phyloP scores from a whole-genome alignment of 2,888 invertebrate genomes.

The Troides oblongomaculatus region DNA sequence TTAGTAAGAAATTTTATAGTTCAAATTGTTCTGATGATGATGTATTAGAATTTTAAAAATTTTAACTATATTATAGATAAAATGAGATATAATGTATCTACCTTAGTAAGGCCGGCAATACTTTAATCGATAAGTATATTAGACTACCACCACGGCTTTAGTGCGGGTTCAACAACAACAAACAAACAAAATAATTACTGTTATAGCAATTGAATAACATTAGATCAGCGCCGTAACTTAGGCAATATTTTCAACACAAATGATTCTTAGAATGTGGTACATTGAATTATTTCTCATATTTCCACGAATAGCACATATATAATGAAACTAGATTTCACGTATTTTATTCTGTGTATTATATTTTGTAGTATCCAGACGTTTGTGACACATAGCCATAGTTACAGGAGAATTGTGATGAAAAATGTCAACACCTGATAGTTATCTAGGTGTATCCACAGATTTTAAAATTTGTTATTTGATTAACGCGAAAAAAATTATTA shows the following conservation, averaged over 20 bases:
- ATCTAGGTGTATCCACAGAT: too few relatives aligned
- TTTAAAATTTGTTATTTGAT: too few relatives aligned
- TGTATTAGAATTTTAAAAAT: too few relatives aligned
- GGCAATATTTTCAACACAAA: neutral
- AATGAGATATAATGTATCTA: neutral
- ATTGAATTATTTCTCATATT: too few relatives aligned
- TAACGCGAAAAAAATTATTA: too few relatives aligned
- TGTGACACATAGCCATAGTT: neutral
- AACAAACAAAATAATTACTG: neutral
- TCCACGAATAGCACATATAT: too few relatives aligned
- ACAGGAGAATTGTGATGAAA: neutral
- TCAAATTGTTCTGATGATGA: too few relatives aligned
- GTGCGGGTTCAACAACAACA: neutral
- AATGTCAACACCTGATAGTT: neutral
- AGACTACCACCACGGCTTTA: neutral
- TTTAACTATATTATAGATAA: too few relatives aligned
- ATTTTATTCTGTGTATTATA: too few relatives aligned
- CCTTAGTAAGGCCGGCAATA: neutral
- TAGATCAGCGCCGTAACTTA: neutral
- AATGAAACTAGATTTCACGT: too few relatives aligned
- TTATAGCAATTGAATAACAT: neutral
- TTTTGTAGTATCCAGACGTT: neutral
- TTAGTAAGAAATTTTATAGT: neutral
- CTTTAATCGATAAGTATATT: neutral
- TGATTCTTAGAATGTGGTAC: neutral